phyloP scores from a whole-genome alignment of 2,113 vertebrate genomes.

The Rhombomys opimus region DNA sequence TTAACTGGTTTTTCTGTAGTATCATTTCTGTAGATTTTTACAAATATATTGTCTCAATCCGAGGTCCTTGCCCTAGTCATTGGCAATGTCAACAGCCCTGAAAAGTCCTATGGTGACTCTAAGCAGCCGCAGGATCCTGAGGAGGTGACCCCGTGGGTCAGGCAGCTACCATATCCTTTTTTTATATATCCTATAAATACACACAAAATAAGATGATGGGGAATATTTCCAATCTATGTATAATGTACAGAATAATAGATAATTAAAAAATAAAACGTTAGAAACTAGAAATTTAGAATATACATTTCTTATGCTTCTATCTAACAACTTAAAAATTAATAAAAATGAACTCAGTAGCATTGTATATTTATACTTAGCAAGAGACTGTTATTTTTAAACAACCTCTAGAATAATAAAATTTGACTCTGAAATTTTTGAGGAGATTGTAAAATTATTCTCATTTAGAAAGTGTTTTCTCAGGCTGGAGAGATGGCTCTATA shows the following conservation, averaged over 20 bases:
- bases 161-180: neutral
- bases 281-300: constrained; percentile 31
- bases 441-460: neutral
- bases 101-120: neutral
- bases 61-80: neutral
- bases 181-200: neutral
- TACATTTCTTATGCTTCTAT: neutral
- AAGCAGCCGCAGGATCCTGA: neutral
- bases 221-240: neutral
- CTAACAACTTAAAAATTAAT: neutral
- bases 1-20: constrained; percentile 95
- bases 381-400: constrained; percentile 23
- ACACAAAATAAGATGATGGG: neutral
- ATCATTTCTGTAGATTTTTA: constrained; percentile 93
- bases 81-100: neutral
- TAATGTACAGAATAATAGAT: neutral
- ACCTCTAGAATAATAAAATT: constrained; percentile 6
- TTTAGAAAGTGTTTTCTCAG: constrained; percentile 3
- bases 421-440: constrained; percentile 3
- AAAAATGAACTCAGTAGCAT: neutral
- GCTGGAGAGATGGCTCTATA: neutral
- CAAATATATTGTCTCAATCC: constrained; percentile 88
- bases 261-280: neutral
- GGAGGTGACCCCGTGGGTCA: neutral
- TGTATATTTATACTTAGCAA: neutral